These are phyloP conservation scores for Heterocephalus glaber DNA, from an alignment of 2,113 vertebrate genomes.

Conservation along the genomic window DNA sequence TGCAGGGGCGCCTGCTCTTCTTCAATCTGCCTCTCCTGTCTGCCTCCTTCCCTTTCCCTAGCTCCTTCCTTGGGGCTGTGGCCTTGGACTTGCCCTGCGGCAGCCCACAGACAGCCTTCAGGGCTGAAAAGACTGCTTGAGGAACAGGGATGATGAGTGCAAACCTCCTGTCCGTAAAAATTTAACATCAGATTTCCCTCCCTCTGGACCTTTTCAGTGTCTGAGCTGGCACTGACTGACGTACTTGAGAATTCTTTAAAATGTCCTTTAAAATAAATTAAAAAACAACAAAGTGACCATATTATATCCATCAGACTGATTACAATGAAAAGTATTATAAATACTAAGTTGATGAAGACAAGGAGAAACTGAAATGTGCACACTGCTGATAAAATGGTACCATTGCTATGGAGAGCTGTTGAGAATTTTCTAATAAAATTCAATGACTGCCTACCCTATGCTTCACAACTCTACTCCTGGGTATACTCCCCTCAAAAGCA, in stretches of 20 bases:
- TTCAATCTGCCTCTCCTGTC: not conserved
- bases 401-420: not conserved
- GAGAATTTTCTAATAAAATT: not conserved
- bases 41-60: not conserved
- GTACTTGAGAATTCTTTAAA: constrained; percentile 26
- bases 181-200: not conserved
- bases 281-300: not conserved
- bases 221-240: not conserved
- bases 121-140: constrained; percentile 32
- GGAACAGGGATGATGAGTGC: not conserved
- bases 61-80: not conserved
- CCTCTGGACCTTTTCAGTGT: not conserved
- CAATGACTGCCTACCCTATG: not conserved
- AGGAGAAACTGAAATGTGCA: not conserved
- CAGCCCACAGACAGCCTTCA: constrained; percentile 1
- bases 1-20: not conserved
- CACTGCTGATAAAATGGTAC: not conserved
- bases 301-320: constrained; percentile 1
- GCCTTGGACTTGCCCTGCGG: not conserved
- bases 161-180: constrained; percentile 40
- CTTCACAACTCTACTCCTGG: not conserved
- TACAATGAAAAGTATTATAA: not conserved
- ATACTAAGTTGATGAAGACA: not conserved
- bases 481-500: not conserved
- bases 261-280: not conserved